A percentile compares a stretch with the other conserved stretches of the same genome.
Conservation (phyloP, 1,140 invertebrate species). For the Platyura marginata region DNA sequence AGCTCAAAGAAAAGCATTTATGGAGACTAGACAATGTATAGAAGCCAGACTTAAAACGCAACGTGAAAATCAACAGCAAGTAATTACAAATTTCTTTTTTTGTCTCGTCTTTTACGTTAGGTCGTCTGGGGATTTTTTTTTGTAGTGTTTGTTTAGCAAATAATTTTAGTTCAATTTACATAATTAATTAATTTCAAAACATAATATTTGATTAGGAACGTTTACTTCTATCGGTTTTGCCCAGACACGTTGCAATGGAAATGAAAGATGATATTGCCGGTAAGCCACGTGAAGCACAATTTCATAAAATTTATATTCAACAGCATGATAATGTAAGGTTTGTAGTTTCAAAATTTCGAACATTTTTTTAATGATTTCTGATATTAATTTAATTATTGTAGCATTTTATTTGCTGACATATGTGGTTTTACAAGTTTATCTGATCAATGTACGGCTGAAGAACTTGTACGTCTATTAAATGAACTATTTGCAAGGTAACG, state of each 20-base stretch:
- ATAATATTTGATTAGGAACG: slow-evolving; percentile 45
- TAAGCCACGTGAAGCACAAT: slow-evolving; percentile 79
- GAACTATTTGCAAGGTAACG: slow-evolving; percentile 89
- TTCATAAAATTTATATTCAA: slow-evolving; percentile 96
- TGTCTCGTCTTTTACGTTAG: neutral
- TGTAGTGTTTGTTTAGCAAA: neutral
- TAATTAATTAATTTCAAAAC: neutral
- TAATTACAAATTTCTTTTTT: slow-evolving; percentile 24
- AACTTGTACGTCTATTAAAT: slow-evolving; percentile 82
- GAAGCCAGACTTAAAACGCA: slow-evolving; percentile 81
- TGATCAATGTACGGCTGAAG: slow-evolving; percentile 89
- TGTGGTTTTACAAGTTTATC: slow-evolving; percentile 92
- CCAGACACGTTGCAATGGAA: slow-evolving; percentile 89
- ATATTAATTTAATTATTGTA: slow-evolving; percentile 33
- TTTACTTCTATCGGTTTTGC: slow-evolving; percentile 78
- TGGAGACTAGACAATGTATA: slow-evolving; percentile 87
- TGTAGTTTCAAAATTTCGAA: slow-evolving; percentile 7
- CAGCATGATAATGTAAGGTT: slow-evolving; percentile 91
- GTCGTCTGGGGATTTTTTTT: too few relatives aligned
- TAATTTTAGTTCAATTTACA: neutral
- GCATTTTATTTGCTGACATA: slow-evolving; percentile 95
- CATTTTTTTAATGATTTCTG: too few relatives aligned
- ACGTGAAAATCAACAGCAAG: slow-evolving; percentile 91
- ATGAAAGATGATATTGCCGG: slow-evolving; percentile 93
- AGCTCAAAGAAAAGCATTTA: slow-evolving; percentile 79